Conservation (phyloP, 2,113 vertebrate genomes). For the Bubo bubo region DNA sequence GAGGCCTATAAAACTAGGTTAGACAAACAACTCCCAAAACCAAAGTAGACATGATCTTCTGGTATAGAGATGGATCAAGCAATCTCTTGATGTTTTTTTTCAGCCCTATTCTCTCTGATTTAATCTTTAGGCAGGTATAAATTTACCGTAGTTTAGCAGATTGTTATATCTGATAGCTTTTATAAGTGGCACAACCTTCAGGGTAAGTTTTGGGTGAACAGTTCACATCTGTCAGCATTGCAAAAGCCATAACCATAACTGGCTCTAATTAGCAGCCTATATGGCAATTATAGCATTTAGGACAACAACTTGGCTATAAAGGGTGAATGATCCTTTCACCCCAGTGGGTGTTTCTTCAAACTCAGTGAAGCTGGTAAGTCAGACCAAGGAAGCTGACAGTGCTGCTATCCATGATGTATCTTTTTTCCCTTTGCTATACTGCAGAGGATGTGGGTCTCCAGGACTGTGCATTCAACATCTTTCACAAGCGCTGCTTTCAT, state of each 20-base stretch:
- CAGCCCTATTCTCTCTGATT: background rate
- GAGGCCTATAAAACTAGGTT: background rate
- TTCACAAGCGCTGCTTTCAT: slow-evolving; percentile 56
- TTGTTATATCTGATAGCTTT: slow-evolving; percentile 16
- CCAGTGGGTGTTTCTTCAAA: slow-evolving; percentile 11
- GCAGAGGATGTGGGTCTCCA: background rate
- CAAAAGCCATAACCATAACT: slow-evolving; percentile 1
- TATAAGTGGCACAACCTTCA: background rate
- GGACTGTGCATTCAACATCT: slow-evolving; percentile 17
- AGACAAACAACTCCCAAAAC: background rate
- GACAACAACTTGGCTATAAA: slow-evolving; percentile 2
- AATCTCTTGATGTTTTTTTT: background rate
- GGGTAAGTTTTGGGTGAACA: slow-evolving; percentile 1
- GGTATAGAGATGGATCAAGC: background rate
- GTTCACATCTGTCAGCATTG: slow-evolving; percentile 5
- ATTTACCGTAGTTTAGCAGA: background rate
- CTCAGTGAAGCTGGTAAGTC: background rate
- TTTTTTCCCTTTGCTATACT: background rate
- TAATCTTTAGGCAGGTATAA: background rate
- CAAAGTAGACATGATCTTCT: background rate
- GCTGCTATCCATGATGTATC: slow-evolving; percentile 18
- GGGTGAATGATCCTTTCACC: slow-evolving; percentile 17
- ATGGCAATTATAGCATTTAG: background rate
- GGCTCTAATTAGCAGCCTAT: background rate
- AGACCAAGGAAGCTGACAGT: background rate